A percentile compares a stretch with the other conserved stretches of the same genome.
Conservation (phyloP, 2,888 invertebrate genomes). For the Hymenopus coronatus region DNA sequence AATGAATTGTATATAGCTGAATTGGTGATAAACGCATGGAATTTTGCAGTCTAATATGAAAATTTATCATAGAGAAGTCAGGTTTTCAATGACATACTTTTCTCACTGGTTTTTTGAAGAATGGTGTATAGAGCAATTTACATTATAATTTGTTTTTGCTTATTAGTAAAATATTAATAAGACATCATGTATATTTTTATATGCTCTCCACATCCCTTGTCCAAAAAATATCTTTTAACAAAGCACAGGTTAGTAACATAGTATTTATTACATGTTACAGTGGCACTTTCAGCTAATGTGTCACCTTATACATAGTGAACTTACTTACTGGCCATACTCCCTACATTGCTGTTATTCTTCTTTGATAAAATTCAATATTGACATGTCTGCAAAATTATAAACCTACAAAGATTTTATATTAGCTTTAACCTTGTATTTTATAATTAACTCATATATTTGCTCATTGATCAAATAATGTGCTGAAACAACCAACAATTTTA, state of each 20-base stretch:
- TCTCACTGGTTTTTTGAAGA: neutral
- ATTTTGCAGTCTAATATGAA: neutral
- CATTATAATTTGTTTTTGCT: neutral
- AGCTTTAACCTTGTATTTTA: neutral
- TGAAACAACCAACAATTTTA: neutral
- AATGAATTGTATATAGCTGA: neutral
- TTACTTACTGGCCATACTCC: neutral
- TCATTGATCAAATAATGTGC: neutral
- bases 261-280: neutral
- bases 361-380: too few relatives aligned
- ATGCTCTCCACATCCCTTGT: neutral
- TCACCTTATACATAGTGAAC: neutral
- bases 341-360: too few relatives aligned
- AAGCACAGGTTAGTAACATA: neutral
- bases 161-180: neutral
- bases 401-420: neutral
- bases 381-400: neutral
- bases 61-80: neutral
- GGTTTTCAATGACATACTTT: neutral
- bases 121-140: neutral
- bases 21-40: neutral
- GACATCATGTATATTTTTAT: neutral
- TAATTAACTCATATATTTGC: neutral
- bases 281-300: neutral
- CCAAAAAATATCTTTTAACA: neutral